Conservation (phyloP, 2,888 invertebrate genomes). For the Hyposoter didymator region DNA sequence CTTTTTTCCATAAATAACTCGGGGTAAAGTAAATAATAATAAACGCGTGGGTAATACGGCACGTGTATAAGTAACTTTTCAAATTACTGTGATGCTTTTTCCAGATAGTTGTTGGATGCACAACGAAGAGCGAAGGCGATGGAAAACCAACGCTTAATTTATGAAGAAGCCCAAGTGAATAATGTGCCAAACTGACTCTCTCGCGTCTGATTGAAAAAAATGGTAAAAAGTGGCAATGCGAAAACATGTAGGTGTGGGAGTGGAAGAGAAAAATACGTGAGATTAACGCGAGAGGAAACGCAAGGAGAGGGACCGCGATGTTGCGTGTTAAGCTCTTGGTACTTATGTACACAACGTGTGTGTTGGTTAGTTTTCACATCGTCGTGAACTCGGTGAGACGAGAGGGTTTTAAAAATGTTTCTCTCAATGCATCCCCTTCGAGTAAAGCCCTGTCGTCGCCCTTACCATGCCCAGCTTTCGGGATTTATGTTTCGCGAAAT, state of each 20-base stretch:
- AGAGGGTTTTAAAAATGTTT: slow-evolving; percentile 62
- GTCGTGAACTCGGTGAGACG: slow-evolving; percentile 29
- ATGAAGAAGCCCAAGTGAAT: slow-evolving; percentile 65
- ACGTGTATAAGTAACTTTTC: slow-evolving; percentile 58
- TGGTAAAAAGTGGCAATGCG: slow-evolving; percentile 33
- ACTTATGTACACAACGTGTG: not conserved
- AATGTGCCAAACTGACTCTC: slow-evolving; percentile 38
- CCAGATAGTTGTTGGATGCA: not conserved
- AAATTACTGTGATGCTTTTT: slow-evolving; percentile 52
- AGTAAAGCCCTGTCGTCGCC: slow-evolving; percentile 12
- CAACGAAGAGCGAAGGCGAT: slow-evolving; percentile 10
- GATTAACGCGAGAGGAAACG: slow-evolving; percentile 24
- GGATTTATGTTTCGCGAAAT: slow-evolving; percentile 70
- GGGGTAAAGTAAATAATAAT: slow-evolving; percentile 27
- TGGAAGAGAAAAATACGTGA: slow-evolving; percentile 32
- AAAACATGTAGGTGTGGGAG: not conserved
- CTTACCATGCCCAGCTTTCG: slow-evolving; percentile 34
- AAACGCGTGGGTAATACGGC: slow-evolving; percentile 8
- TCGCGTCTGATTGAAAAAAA: slow-evolving; percentile 59
- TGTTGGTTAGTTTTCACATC: slow-evolving; percentile 15
- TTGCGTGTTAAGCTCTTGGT: slow-evolving; percentile 16
- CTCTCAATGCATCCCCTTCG: slow-evolving; percentile 46
- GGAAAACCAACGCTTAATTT: slow-evolving; percentile 62
- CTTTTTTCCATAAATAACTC: slow-evolving; percentile 40
- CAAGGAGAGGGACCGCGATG: slow-evolving; percentile 1